Evolutionary conservation across 2,888 invertebrate species (phyloP).

Genomic region (Eurytoma adleriae): DNA sequence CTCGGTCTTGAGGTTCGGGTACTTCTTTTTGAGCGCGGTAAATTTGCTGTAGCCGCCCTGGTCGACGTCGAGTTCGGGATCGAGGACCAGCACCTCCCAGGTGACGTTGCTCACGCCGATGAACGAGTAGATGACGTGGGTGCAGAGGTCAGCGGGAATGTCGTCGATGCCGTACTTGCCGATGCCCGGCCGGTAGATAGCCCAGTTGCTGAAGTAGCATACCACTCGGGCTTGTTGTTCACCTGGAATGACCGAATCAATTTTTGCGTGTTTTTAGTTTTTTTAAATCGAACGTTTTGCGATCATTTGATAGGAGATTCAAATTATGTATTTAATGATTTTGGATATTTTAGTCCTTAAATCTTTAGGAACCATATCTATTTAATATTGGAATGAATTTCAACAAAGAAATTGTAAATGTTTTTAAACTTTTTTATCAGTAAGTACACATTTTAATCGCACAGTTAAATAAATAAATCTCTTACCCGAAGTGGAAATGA

Average conservation of each 20-base stretch:
- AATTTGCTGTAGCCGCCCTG: constrained; percentile 88
- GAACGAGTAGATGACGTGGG: constrained; percentile 92
- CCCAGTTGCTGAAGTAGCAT: constrained; percentile 89
- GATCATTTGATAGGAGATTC: no score
- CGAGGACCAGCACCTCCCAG: constrained; percentile 87
- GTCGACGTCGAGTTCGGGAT: constrained; percentile 87
- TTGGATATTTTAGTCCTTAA: no score
- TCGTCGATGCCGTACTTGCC: constrained; percentile 91
- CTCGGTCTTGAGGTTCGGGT: constrained; percentile 86
- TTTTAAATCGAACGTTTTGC: no score
- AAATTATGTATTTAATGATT: no score
- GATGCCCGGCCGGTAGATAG: constrained; percentile 88
- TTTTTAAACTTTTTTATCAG: no score
- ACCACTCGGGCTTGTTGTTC: constrained; percentile 72
- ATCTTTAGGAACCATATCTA: no score
- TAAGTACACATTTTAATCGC: no score
- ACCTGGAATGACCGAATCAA: neutral
- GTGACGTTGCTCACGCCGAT: constrained; percentile 88
- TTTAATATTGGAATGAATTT: no score
- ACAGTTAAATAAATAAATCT: neutral
- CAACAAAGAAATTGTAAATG: no score
- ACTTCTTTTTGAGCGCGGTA: constrained; percentile 82
- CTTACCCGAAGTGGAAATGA: constrained; percentile 49
- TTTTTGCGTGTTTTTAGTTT: no score
- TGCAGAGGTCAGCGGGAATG: constrained; percentile 88